Evolutionary conservation across 2,113 vertebrate species (phyloP), one percentile per base, ranked within the genome.

Genomic region (Protomyctophum bolini): DNA sequence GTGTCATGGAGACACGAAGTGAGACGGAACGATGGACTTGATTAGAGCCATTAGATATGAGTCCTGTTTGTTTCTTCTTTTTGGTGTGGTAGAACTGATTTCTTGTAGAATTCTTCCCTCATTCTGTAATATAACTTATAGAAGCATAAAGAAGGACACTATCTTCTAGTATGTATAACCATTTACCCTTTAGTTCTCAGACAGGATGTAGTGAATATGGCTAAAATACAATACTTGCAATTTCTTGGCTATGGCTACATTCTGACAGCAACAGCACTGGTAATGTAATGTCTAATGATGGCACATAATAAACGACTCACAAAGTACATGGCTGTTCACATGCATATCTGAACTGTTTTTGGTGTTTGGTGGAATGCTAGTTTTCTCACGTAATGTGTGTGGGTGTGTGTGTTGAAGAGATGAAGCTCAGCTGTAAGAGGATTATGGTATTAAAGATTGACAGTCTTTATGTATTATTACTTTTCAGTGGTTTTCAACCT

Each of bases 391-490:
- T 14, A 7, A 49, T 65, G 10, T 8, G 15, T 66, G 21, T 33
- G 14, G 41, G 95, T 94, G 55, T 92, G 96, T 96, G 80, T 49
- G 50, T 52, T 58, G 33, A 63, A 56, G 63, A 58, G 73, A 70
- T 63, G 29, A 48, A 77, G 85, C 68, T 91, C 73, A 63, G 47
- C 15, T 0, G 11, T 87, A 88, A 91, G 81, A 83, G 73, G 89
- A 91, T 91, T 91, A 88, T 63, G 67, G 76, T 76, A 83, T 88
- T 84, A 83, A 52, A 82, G 62, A 68, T 61, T 70, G 29, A 83
- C 58, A 81, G 54, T 85, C 5, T 86, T 85, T 70, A 74, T 75
- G 33, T 41, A 41, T 21, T 58, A 45, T 9, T 21, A 21, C 21
- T 21, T 21, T 21, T 21, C 21, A 21, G 21, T 21, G 21, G 12